phyloP scores from a whole-genome alignment of 2,888 invertebrate genomes.

The Oligia strigilis region DNA sequence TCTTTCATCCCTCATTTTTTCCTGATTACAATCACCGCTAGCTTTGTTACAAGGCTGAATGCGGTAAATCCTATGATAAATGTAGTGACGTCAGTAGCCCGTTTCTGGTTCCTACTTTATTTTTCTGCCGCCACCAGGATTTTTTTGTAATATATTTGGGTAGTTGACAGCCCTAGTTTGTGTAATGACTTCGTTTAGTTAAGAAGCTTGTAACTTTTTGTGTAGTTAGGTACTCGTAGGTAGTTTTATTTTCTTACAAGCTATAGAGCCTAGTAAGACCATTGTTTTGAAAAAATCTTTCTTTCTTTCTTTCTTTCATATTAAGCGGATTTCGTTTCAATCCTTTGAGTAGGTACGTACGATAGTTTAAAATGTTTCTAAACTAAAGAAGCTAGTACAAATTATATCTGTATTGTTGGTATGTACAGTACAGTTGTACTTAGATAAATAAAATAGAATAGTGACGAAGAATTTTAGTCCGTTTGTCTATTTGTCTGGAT shows the following conservation, averaged over 20 bases:
- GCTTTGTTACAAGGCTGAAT: conserved; percentile 52
- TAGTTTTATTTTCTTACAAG: neutral
- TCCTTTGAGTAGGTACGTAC: neutral
- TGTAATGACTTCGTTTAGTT: conserved; percentile 14
- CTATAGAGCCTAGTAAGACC: neutral
- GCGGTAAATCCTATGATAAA: conserved; percentile 59
- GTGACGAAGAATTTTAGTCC: neutral
- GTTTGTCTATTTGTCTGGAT: too few relatives aligned
- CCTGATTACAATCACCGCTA: conserved; percentile 59
- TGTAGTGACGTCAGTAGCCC: conserved; percentile 45
- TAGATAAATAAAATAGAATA: neutral
- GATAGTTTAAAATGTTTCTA: too few relatives aligned
- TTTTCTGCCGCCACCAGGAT: conserved; percentile 21
- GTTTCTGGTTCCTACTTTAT: conserved; percentile 38
- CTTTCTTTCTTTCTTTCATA: too few relatives aligned
- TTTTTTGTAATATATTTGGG: conserved; percentile 28
- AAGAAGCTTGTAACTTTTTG: neutral
- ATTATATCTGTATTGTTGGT: neutral
- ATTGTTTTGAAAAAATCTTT: neutral
- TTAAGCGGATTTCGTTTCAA: neutral
- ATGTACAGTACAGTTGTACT: too few relatives aligned
- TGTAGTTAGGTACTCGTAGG: neutral
- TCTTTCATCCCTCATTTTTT: conserved; percentile 62
- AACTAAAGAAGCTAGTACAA: too few relatives aligned
- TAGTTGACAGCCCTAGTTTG: conserved; percentile 13